These are phyloP conservation scores for Neuroscelio doddi DNA, from an alignment of 2,888 invertebrate genomes.

Conservation along the genomic window DNA sequence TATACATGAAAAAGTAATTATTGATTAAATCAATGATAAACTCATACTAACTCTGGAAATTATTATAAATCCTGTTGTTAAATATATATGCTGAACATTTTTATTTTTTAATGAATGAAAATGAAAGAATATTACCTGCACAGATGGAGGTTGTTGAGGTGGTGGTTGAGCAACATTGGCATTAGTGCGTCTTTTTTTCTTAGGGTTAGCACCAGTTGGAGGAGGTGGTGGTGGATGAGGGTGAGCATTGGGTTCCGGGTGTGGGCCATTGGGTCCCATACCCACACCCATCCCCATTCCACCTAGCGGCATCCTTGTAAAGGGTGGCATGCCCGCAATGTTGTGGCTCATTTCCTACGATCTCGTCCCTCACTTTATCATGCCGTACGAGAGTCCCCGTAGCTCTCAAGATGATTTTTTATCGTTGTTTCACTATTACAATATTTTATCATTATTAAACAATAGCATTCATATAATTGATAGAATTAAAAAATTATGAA, in stretches of 20 bases:
- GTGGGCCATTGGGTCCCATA: conserved; percentile 75
- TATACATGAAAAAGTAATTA: no score
- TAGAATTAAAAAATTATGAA: conserved; percentile 3
- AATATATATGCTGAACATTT: no score
- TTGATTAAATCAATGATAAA: no score
- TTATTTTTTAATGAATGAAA: background rate
- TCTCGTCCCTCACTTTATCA: conserved; percentile 67
- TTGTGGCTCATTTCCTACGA: conserved; percentile 82
- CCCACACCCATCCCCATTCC: conserved; percentile 75
- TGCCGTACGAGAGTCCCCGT: conserved; percentile 64
- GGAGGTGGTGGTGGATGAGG: conserved; percentile 79
- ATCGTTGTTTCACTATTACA: conserved; percentile 49
- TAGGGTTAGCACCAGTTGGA: conserved; percentile 87
- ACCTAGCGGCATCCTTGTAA: conserved; percentile 82
- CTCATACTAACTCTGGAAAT: no score
- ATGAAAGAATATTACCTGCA: conserved; percentile 63
- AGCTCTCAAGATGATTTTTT: conserved; percentile 49
- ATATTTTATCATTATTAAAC: no score
- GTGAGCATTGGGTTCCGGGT: conserved; percentile 83
- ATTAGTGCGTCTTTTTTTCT: conserved; percentile 88
- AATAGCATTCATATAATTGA: conserved; percentile 1
- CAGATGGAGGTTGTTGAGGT: conserved; percentile 80
- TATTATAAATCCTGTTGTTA: no score
- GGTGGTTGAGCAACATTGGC: conserved; percentile 83
- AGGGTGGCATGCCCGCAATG: conserved; percentile 86